These are phyloP conservation scores for Ostrea edulis DNA, from an alignment of 1,140 invertebrate genomes.

Conservation along the genomic window DNA sequence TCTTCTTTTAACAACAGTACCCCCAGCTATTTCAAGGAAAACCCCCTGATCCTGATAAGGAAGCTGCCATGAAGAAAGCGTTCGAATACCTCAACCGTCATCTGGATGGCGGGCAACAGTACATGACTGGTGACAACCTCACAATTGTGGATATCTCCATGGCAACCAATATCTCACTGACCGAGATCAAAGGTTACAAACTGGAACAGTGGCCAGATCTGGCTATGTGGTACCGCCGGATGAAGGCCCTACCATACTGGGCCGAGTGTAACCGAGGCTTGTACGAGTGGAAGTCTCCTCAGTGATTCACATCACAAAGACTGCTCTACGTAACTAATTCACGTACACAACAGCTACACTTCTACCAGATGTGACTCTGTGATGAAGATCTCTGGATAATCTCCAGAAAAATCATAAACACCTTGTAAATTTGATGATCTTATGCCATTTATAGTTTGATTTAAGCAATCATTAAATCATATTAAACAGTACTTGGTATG, in stretches of 20 bases:
- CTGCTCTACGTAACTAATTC: background rate
- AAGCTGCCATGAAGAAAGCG: slow-evolving; percentile 58
- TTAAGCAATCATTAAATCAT: too few species aligned
- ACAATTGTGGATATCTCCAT: slow-evolving; percentile 62
- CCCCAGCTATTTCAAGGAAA: slow-evolving; percentile 62
- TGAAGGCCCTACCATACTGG: slow-evolving; percentile 62
- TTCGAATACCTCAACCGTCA: slow-evolving; percentile 60
- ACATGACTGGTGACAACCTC: slow-evolving; percentile 62
- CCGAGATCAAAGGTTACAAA: slow-evolving; percentile 60
- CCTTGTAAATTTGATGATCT: too few species aligned
- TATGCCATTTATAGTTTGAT: too few species aligned
- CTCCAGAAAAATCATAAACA: too few species aligned
- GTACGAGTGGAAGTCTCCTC: slow-evolving; percentile 60
- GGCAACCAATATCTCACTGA: slow-evolving; percentile 62
- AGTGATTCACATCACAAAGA: background rate
- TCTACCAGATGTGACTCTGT: background rate
- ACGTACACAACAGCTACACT: background rate
- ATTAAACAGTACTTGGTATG: too few species aligned
- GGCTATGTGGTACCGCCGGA: slow-evolving; percentile 59
- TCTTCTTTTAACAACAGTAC: slow-evolving; percentile 53
- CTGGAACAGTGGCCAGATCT: slow-evolving; percentile 55
- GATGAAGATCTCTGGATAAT: too few species aligned
- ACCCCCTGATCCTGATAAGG: slow-evolving; percentile 60
- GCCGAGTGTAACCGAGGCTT: slow-evolving; percentile 61
- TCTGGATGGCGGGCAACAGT: slow-evolving; percentile 57